Evolutionary conservation across 2,113 vertebrate species (phyloP), one percentile per base, ranked within the genome.

Genomic region (Lophura nycthemera): DNA sequence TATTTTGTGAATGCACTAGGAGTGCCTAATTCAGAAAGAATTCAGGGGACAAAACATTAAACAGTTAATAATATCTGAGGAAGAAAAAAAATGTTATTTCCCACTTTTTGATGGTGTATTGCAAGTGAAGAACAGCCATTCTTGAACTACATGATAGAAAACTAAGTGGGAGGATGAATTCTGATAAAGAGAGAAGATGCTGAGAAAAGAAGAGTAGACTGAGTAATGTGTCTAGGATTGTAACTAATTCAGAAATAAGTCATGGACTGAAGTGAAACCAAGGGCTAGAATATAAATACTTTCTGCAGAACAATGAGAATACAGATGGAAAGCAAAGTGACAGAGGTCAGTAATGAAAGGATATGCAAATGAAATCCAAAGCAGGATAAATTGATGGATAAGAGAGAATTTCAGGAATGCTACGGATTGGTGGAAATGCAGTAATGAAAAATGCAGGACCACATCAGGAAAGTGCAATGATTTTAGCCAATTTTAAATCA

Each of bases 201-300:
- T 90, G 73, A 86, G 77, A 94, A 86, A 78, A 90, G 57, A 86
- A 91, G 90, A 92, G 42, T 83, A 65, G 73, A 60, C 84, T 86
- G 86, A 96, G 78, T 90, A 84, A 95, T 83, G 66, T 82, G 80
- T 73, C 64, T 90, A 54, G 34, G 63, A 89, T 86, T 83, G 80
- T 73, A 93, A 86, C 88, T 89, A 94, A 94, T 95, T 90, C 86
- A 94, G 83, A 95, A 95, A 95, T 96, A 96, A 94, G 84, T 94
- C 88, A 96, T 94, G 93, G 83, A 48, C 78, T 86, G 67, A 57
- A 87, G 81, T 80, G 60, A 32, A 90, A 72, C 50, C 56, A 45
- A 90, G 47, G 77, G 77, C 86, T 89, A 64, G 88, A 96, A 94
- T 94, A 95, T 71, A 94, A 96, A 96, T 92, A 85, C 45, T 67